Percentiles rank a stretch among this genome's conserved stretches.
phyloP scores from a whole-genome alignment of 2,797 vertebrate genomes.

The Delichon dasypus region DNA sequence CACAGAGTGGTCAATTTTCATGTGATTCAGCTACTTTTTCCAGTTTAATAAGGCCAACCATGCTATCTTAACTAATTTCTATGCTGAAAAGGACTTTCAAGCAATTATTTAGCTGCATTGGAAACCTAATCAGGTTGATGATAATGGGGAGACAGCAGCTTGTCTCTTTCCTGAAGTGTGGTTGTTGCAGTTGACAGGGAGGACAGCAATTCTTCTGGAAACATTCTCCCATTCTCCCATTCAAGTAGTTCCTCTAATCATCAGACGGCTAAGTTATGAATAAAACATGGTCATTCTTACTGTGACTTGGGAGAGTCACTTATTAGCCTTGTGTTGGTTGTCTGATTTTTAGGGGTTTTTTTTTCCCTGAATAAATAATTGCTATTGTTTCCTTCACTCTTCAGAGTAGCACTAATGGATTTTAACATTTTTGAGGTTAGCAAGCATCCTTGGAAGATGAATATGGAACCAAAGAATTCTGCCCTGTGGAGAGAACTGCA shows the following conservation, averaged over 20 bases:
- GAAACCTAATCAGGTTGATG: background rate
- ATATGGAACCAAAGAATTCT: background rate
- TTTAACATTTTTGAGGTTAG: conserved; percentile 17
- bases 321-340: background rate
- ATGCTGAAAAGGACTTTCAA: background rate
- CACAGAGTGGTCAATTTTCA: background rate
- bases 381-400: background rate
- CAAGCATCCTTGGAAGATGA: background rate
- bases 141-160: background rate
- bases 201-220: background rate
- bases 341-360: background rate
- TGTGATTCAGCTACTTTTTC: background rate
- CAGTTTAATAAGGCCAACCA: background rate
- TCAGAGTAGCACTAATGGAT: background rate
- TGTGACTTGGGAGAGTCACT: background rate
- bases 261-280: background rate
- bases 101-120: background rate
- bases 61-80: background rate
- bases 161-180: background rate
- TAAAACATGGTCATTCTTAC: background rate
- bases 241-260: conserved; percentile 2
- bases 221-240: background rate
- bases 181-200: background rate
- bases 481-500: background rate
- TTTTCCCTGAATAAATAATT: background rate